Evolutionary conservation across 2,888 invertebrate species (phyloP), one percentile per base, ranked within the genome.

Genomic region (Sympetrum striolatum): DNA sequence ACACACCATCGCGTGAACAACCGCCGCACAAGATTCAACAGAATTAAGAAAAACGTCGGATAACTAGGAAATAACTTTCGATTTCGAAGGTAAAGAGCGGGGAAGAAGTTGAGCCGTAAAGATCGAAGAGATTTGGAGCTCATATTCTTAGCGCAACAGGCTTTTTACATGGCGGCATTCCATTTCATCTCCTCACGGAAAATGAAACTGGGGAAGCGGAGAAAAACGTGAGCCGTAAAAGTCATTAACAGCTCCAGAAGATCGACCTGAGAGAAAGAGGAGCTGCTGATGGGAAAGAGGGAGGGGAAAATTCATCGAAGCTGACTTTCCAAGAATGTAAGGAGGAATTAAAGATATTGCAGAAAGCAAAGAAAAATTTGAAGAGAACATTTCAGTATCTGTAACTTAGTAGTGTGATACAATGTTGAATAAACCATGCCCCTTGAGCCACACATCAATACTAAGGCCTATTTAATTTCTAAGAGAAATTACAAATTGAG

Each of bases 21-120:
- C 53, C 53, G 8, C 53, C 53, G 53, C 18, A 10, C 6, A 44
- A 8, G 44, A 44, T 53, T 53, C 53, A 53, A 53, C 53, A 15
- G 53, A 53, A 53, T 18, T 0, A 18, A 53, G 1, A 73, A 73
- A 73, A 25, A 73, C n/a, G 73, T 0, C 2, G 60, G 18, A 86
- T 37, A 86, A 86, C 58, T 35, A 60, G 60, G 86, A 86, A 22
- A 37, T 31, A 37, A 60, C 86, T 60, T 86, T 86, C 86, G 86
- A 60, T 60, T 86, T 86, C 60, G 2, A 18, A 58, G 35, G 60
- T 58, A 35, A 86, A 35, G 53, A 53, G 58, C 31, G 53, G 58
- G 82, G 31, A 82, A 86, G 31, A 86, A 86, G 18, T 18, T 31
- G 37, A 12, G 12, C 86, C 37, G 58, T n/a, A 60, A 60, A 86